These are phyloP conservation scores for Molothrus aeneus DNA, from an alignment of 2,797 vertebrate species.

Conservation along the genomic window DNA sequence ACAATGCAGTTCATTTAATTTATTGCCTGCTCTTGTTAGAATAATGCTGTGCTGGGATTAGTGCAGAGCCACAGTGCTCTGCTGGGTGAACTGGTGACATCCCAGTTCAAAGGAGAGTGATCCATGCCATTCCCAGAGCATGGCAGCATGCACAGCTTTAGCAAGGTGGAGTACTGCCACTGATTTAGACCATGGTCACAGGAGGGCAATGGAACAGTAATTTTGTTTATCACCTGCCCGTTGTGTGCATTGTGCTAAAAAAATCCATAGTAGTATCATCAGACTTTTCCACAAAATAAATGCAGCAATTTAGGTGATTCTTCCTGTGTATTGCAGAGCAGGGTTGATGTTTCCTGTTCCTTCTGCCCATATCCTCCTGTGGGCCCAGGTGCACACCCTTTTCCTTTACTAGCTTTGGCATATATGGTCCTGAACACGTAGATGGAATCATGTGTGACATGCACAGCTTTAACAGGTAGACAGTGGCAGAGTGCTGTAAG, in stretches of 20 bases:
- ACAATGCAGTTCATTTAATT: constrained; percentile 35
- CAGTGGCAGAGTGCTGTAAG: neutral
- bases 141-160: neutral
- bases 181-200: neutral
- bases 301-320: neutral
- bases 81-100: constrained; percentile 23
- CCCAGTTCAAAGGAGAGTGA: neutral
- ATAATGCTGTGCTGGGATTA: neutral
- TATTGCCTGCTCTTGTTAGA: constrained; percentile 10
- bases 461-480: neutral
- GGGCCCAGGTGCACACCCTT: neutral
- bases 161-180: neutral
- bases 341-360: neutral
- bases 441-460: neutral
- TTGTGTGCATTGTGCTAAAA: neutral
- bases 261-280: neutral
- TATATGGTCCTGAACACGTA: neutral
- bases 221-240: neutral
- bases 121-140: neutral
- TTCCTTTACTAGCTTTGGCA: neutral
- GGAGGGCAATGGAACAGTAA: neutral
- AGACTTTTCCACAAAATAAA: neutral
- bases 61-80: neutral
- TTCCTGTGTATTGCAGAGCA: neutral
- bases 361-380: neutral